Evolutionary conservation across 2,113 vertebrate species (phyloP), one percentile per base, ranked within the genome.

Genomic region (Platysternon megacephalum): DNA sequence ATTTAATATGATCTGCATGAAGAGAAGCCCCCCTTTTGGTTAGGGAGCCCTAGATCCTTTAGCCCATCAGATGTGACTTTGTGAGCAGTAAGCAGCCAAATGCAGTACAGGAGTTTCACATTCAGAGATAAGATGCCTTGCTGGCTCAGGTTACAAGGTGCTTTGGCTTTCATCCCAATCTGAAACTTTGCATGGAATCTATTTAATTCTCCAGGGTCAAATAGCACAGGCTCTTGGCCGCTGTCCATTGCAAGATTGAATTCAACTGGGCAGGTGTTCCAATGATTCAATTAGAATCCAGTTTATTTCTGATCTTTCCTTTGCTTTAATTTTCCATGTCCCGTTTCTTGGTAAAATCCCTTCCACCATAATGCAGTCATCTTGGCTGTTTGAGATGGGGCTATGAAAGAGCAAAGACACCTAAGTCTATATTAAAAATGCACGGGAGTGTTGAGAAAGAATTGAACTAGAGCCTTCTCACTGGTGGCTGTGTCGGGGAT

Each of bases 161-260:
- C 46, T n/a, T 76, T 76, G 51, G 49, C 49, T 49, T 58, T 76
- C 44, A 91, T 42, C 14, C 28, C 80, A 46, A 24, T 39, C 22
- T 68, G 5, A 65, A 22, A 72, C 80, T 5, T 3, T 26, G 19
- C 26, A 1, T 21, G 32, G 49, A 86, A 85, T 87, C 11, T 61
- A 28, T 49, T 79, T 76, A 42, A 12, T 5, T 82, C 76, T 17
- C 29, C 13, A n/a, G 8, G 22, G 74, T 16, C 56, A 28, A 87
- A 72, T 39, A 65, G 10, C 6, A 16, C 21, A 44, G 4, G 2
- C 5, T 5, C 3, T 8, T 72, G 11, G 10, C 14, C 22, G 2
- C 17, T 72, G 4, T 76, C 56, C 56, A 35, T 1, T 4, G 22
- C 22, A 89, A 81, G 21, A 28, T 22, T 76, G 29, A 76, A 65